These are phyloP conservation scores for Sinocyclocheilus anshuiensis DNA, from an alignment of 2,113 vertebrate genomes.

Conservation along the genomic window DNA sequence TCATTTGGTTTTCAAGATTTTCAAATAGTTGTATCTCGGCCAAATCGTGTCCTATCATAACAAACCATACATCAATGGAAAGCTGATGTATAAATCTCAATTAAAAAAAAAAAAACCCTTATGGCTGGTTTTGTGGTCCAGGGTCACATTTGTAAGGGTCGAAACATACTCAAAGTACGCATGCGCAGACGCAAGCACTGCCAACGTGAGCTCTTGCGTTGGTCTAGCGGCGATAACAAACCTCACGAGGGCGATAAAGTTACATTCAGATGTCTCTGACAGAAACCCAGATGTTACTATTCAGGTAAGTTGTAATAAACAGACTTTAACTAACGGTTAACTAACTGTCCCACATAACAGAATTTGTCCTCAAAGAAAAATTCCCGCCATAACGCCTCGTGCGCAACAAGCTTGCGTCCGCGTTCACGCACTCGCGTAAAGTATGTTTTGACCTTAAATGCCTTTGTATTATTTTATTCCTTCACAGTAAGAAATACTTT, in stretches of 20 bases:
- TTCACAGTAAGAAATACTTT: conserved; percentile 23
- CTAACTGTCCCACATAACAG: not conserved
- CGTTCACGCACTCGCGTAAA: not conserved
- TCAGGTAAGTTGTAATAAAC: not conserved
- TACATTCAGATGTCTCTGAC: not conserved
- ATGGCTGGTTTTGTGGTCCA: no score
- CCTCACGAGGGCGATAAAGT: not conserved
- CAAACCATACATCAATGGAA: no score
- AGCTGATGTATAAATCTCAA: no score
- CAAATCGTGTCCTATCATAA: no score
- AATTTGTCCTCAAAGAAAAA: not conserved
- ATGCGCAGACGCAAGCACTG: not conserved
- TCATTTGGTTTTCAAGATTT: no score
- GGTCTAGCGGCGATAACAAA: not conserved
- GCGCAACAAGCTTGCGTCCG: not conserved
- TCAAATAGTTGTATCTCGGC: no score
- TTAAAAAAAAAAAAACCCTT: no score
- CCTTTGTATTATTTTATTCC: not conserved
- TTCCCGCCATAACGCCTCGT: not conserved
- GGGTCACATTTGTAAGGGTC: not conserved
- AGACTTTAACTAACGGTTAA: not conserved
- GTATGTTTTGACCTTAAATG: not conserved
- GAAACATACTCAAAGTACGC: not conserved
- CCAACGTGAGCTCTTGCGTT: no score
- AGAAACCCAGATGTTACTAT: no score